Evolutionary conservation across 2,888 invertebrate genomes (phyloP).

Genomic region (Heterodera filipjevi): DNA sequence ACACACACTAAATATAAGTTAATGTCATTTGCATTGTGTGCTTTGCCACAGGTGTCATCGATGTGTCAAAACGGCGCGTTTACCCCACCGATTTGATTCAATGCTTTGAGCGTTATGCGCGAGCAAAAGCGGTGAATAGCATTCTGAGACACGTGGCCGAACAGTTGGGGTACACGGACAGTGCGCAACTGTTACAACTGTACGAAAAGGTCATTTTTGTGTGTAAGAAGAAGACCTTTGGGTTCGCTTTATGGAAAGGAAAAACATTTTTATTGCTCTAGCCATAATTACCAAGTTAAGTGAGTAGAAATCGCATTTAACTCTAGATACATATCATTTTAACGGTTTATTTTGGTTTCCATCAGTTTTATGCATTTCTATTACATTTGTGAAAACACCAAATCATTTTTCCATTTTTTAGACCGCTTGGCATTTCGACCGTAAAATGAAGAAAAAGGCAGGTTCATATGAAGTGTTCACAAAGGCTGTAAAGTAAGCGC

Average conservation of each 20-base stretch:
- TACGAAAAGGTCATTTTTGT: conserved; percentile 72
- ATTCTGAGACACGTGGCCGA: conserved; percentile 96
- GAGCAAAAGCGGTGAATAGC: conserved; percentile 78
- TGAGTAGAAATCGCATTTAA: no score
- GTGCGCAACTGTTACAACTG: conserved; percentile 89
- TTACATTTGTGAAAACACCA: no score
- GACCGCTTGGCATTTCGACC: conserved; percentile 98
- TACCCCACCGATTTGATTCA: conserved; percentile 96
- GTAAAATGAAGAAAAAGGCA: conserved; percentile 91
- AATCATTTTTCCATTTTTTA: not conserved
- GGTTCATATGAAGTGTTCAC: conserved; percentile 97
- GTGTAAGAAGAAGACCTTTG: no score
- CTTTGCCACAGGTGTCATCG: conserved; percentile 87
- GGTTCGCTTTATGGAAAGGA: no score
- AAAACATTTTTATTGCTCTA: no score
- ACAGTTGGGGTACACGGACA: conserved; percentile 84
- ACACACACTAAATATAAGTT: no score
- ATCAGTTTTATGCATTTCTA: not conserved
- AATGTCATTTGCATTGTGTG: not conserved
- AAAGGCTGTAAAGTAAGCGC: conserved; percentile 86
- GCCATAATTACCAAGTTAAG: no score
- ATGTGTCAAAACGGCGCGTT: conserved; percentile 93
- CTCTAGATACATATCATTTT: no score
- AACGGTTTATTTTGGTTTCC: no score
- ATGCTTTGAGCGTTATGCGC: conserved; percentile 96